phyloP scores from a whole-genome alignment of 2,113 vertebrate species.

The Terrapene triunguis region DNA sequence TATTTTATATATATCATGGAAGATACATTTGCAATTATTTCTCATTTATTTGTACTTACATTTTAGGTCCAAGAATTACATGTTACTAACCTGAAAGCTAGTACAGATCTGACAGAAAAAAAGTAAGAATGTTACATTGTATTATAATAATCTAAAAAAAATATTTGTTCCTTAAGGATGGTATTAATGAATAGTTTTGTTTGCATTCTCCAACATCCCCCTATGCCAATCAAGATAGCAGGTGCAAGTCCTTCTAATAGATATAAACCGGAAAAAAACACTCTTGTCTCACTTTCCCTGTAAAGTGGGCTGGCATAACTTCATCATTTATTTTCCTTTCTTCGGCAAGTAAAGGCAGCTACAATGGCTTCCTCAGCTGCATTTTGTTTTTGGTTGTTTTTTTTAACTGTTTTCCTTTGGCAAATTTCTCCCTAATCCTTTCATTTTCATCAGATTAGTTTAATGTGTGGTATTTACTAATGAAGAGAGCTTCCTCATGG shows the following conservation, averaged over 20 bases:
- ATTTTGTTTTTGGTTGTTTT: not conserved
- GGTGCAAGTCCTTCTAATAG: not conserved
- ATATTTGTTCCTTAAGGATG: not conserved
- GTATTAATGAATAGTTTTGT: not conserved
- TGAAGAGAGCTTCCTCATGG: not conserved
- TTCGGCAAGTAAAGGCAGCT: not conserved
- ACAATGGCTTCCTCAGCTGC: not conserved
- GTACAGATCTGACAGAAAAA: not conserved
- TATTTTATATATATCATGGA: not conserved
- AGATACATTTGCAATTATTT: not conserved
- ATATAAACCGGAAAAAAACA: not conserved
- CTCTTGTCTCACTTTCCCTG: not conserved
- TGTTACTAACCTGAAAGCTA: conserved; percentile 8
- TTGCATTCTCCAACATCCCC: not conserved
- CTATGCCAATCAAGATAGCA: not conserved
- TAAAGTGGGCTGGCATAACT: not conserved
- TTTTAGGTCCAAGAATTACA: conserved; percentile 53
- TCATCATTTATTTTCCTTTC: not conserved
- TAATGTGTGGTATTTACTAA: not conserved
- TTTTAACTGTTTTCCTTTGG: not conserved
- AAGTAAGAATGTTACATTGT: conserved; percentile 41
- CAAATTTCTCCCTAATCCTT: not conserved
- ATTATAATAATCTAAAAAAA: not conserved
- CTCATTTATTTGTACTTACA: not conserved
- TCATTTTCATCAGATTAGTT: not conserved